Percentiles rank a stretch among this genome's conserved stretches.
Evolutionary conservation across 2,888 invertebrate species (phyloP).

Genomic region (Scaptomyza flava): DNA sequence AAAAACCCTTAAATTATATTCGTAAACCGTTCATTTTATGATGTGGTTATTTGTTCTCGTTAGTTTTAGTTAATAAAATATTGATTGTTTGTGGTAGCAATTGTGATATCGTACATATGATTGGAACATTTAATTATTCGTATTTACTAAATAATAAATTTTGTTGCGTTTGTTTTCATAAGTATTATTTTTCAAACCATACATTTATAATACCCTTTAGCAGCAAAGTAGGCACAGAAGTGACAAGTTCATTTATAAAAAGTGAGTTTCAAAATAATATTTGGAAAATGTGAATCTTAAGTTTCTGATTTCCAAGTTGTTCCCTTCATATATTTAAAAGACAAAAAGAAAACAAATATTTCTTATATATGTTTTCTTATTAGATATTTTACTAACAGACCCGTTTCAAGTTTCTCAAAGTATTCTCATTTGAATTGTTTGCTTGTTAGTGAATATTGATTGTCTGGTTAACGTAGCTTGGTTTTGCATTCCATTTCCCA

Average conservation of each 20-base stretch:
- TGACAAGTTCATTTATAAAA: no score
- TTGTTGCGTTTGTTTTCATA: neutral
- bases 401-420: neutral
- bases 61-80: neutral
- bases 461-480: neutral
- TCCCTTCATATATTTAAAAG: no score
- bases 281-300: no score
- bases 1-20: neutral
- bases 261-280: no score
- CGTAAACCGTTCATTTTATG: no score
- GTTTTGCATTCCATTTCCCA: slow-evolving; percentile 5
- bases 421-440: slow-evolving; percentile 5
- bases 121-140: neutral
- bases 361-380: neutral
- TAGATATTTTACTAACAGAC: neutral
- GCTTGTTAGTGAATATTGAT: slow-evolving; percentile 10
- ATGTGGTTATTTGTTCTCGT: neutral
- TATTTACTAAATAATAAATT: neutral
- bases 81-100: no score
- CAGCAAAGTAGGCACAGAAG: neutral
- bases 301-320: no score
- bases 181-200: slow-evolving; percentile 2
- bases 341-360: no score
- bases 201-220: neutral
- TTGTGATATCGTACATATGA: neutral